Evolutionary conservation across 2,113 vertebrate species (phyloP).

Genomic region (Picathartes gymnocephalus): DNA sequence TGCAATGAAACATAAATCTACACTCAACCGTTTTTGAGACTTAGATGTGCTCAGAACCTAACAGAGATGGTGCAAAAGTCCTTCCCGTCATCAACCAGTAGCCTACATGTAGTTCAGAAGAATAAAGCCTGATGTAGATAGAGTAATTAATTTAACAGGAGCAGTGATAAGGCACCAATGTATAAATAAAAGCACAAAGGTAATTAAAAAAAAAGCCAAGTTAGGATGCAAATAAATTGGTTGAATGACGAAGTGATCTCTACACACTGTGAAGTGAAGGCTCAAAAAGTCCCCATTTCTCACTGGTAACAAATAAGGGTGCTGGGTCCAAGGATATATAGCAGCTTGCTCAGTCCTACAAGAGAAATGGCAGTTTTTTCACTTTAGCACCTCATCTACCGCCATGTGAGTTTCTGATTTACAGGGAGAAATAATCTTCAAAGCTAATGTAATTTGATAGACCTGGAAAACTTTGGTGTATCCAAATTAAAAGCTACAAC

Average conservation of each 20-base stretch:
- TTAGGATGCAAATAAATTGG: neutral
- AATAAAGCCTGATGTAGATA: neutral
- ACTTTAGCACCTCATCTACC: neutral
- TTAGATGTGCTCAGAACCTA: neutral
- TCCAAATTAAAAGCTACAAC: neutral
- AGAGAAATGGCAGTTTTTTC: neutral
- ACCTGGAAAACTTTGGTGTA: neutral
- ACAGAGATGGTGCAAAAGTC: neutral
- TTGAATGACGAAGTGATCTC: neutral
- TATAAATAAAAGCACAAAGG: neutral
- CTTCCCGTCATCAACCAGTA: neutral
- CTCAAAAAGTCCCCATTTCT: neutral
- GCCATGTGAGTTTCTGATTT: neutral
- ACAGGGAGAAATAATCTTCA: neutral
- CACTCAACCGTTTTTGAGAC: neutral
- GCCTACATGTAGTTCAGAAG: neutral
- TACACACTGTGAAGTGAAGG: neutral
- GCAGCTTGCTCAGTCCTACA: neutral
- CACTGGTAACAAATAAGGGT: neutral
- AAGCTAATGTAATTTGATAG: neutral
- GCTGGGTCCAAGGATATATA: neutral
- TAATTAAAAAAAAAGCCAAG: neutral
- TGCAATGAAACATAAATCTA: neutral
- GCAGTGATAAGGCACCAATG: neutral
- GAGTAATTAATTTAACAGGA: neutral